These are phyloP conservation scores for Druon quercuslanigerum DNA, from an alignment of 1,140 invertebrate species.

Conservation along the genomic window DNA sequence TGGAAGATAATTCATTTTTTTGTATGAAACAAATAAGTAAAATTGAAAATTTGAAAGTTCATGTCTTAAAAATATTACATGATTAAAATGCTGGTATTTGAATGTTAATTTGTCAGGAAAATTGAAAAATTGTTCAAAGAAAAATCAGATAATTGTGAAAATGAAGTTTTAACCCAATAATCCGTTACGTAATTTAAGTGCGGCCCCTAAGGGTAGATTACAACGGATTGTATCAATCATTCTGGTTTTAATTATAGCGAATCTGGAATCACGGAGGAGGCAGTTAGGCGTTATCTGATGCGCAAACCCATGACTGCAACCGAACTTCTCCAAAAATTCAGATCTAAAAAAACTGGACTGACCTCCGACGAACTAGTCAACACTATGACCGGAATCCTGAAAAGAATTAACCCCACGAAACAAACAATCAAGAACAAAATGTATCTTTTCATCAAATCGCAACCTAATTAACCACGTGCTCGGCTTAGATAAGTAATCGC, in stretches of 20 bases:
- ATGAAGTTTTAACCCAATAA: too few relatives aligned
- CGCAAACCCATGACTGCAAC: conserved; percentile 97
- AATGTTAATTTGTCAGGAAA: too few relatives aligned
- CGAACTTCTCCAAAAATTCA: conserved; percentile 95
- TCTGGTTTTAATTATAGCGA: conserved; percentile 77
- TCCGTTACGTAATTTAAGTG: too few relatives aligned
- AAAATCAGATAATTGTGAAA: too few relatives aligned
- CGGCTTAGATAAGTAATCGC: not conserved
- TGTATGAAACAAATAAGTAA: too few relatives aligned
- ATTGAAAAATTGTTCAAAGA: too few relatives aligned
- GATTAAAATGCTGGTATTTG: too few relatives aligned
- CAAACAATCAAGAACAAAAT: conserved; percentile 95
- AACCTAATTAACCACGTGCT: conserved; percentile 54
- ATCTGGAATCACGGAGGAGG: conserved; percentile 95
- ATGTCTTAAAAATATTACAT: too few relatives aligned
- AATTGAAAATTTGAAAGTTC: too few relatives aligned
- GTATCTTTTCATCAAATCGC: conserved; percentile 91
- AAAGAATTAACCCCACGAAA: conserved; percentile 95
- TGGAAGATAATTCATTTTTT: too few relatives aligned
- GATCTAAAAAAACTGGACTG: conserved; percentile 94
- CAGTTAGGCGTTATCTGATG: conserved; percentile 93
- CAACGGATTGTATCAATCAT: not conserved
- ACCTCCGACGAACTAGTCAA: conserved; percentile 92
- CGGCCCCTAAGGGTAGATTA: too few relatives aligned
- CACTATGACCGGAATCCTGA: conserved; percentile 95